A percentile compares a stretch with the other conserved stretches of the same genome.
Conservation (phyloP, 2,888 invertebrate genomes). For the Leptinotarsa tumamoca region DNA sequence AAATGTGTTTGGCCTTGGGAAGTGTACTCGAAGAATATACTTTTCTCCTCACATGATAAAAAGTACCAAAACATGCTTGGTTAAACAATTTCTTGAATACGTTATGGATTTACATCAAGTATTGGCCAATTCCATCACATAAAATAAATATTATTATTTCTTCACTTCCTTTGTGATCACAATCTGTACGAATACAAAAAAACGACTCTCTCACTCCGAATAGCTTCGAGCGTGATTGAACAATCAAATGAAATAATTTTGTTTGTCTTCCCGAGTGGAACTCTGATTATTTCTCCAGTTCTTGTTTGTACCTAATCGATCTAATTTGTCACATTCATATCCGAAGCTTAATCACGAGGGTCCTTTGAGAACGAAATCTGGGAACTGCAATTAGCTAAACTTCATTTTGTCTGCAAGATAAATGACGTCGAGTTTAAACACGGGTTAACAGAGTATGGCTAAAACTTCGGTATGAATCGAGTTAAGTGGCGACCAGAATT, state of each 20-base stretch:
- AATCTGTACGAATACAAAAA: neutral
- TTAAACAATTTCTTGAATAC: neutral
- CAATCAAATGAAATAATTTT: constrained; percentile 18
- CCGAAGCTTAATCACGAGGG: constrained; percentile 36
- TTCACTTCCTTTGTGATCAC: neutral
- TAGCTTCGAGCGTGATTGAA: neutral
- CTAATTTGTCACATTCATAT: constrained; percentile 36
- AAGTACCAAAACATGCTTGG: too few species aligned
- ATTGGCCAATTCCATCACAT: too few species aligned
- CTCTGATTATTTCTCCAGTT: constrained; percentile 15
- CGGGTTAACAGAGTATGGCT: constrained; percentile 20
- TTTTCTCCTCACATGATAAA: too few species aligned
- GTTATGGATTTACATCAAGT: too few species aligned
- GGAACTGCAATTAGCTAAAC: constrained; percentile 37
- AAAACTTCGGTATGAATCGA: constrained; percentile 34
- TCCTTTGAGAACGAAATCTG: constrained; percentile 31
- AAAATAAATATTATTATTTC: too few species aligned
- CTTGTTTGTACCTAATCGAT: constrained; percentile 35
- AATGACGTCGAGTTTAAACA: constrained; percentile 32
- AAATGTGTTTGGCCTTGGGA: too few species aligned
- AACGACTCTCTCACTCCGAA: neutral
- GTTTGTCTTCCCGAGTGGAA: constrained; percentile 16
- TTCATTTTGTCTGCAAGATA: constrained; percentile 37
- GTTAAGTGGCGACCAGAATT: constrained; percentile 27
- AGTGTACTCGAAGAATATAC: too few species aligned